Conservation (phyloP, 1,140 invertebrate species). For the Amphibalanus amphitrite region DNA sequence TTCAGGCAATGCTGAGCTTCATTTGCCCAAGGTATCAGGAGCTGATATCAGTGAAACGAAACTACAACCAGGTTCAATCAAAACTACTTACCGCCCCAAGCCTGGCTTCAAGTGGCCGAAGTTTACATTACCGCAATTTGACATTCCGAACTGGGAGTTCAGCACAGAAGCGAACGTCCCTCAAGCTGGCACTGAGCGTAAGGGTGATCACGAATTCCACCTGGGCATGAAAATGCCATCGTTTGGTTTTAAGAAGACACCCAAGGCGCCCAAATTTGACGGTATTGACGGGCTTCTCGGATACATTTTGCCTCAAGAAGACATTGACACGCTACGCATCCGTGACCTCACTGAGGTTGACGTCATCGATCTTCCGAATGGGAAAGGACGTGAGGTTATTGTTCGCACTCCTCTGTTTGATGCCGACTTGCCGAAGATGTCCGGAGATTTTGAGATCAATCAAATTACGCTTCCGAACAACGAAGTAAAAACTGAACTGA, state of each 20-base stretch:
- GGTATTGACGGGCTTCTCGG: neutral
- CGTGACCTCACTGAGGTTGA: neutral
- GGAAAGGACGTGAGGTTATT: neutral
- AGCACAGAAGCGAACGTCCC: neutral
- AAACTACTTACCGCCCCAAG: neutral
- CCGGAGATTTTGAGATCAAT: neutral
- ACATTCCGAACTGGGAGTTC: neutral
- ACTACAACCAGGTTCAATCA: neutral
- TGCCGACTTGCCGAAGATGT: neutral
- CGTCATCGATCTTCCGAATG: neutral
- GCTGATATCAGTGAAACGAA: neutral
- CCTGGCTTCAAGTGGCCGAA: neutral
- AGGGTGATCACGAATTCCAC: neutral
- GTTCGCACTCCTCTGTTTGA: neutral
- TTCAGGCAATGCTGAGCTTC: neutral
- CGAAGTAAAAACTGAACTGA: neutral
- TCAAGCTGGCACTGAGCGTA: neutral
- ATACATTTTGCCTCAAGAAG: neutral
- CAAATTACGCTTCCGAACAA: neutral
- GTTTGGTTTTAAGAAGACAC: neutral
- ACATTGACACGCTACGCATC: neutral
- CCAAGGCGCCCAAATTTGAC: neutral
- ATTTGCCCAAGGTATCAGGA: neutral
- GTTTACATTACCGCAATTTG: neutral
- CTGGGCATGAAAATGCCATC: neutral